phyloP scores from a whole-genome alignment of 2,113 vertebrate genomes.

The Hystrix brachyura region DNA sequence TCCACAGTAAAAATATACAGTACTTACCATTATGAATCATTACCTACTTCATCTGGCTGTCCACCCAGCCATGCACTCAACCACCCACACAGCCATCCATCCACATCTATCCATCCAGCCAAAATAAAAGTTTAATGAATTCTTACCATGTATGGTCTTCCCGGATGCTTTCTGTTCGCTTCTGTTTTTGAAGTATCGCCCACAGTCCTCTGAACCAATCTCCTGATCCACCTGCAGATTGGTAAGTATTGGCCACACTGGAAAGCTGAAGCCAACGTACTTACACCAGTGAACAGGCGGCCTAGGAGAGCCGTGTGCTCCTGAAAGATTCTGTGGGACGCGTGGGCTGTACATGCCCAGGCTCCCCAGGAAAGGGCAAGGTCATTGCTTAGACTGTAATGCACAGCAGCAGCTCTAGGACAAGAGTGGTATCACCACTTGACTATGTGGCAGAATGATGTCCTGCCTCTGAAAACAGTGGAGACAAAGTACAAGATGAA shows the following conservation, averaged over 20 bases:
- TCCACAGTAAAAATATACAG: neutral
- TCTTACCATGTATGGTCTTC: neutral
- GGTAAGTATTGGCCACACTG: neutral
- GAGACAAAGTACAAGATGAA: neutral
- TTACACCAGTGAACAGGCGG: neutral
- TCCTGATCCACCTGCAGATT: neutral
- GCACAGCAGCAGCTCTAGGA: neutral
- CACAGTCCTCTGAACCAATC: neutral
- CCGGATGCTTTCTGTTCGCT: neutral
- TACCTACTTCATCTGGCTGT: neutral
- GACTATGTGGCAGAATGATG: fast-evolving
- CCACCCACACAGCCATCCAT: too few relatives aligned
- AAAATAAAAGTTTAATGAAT: constrained; percentile 15
- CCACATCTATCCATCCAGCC: neutral
- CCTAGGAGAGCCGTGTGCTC: neutral
- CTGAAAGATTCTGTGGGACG: fast-evolving
- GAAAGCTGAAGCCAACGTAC: neutral
- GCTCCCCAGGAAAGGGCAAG: neutral
- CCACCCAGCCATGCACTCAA: neutral
- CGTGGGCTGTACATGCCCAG: neutral
- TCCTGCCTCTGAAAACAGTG: neutral
- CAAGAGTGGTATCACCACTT: neutral
- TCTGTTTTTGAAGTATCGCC: neutral
- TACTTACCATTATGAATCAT: constrained; percentile 20
- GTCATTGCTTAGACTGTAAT: fast-evolving